phyloP scores from a whole-genome alignment of 1,140 invertebrate genomes.

The Pygmarrhopalites habei region DNA sequence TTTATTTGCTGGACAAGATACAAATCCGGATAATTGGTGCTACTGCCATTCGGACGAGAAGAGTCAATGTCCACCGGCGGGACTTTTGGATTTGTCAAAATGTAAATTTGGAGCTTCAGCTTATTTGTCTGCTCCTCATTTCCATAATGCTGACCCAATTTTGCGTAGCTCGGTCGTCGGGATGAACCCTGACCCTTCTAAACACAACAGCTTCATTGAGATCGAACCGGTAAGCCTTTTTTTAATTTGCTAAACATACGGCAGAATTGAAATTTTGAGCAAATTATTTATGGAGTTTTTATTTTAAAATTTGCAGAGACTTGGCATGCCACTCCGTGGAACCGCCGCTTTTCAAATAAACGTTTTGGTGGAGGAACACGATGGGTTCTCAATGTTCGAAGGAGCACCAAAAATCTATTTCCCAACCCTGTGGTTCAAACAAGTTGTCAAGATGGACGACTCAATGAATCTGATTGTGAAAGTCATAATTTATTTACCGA shows the following conservation, averaged over 20 bases:
- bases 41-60: constrained; percentile 25
- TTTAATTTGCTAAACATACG: no score
- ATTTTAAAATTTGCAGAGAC: constrained; percentile 51
- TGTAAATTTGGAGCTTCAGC: constrained; percentile 54
- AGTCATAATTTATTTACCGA: no score
- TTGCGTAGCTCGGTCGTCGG: constrained; percentile 61
- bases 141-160: constrained; percentile 60
- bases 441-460: no score
- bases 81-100: constrained; percentile 28
- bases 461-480: no score
- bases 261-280: no score
- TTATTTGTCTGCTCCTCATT: constrained; percentile 70
- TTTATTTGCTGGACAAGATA: constrained; percentile 62
- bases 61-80: constrained; percentile 33
- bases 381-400: no score
- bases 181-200: constrained; percentile 57
- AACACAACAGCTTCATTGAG: constrained; percentile 65
- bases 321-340: constrained; percentile 61
- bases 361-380: no score
- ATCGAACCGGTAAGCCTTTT: constrained; percentile 70
- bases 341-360: constrained; percentile 63
- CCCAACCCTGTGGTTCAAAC: no score
- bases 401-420: no score
- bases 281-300: no score
- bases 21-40: constrained; percentile 54